Conservation (phyloP, 2,888 invertebrate species). For the Atherix ibis region DNA sequence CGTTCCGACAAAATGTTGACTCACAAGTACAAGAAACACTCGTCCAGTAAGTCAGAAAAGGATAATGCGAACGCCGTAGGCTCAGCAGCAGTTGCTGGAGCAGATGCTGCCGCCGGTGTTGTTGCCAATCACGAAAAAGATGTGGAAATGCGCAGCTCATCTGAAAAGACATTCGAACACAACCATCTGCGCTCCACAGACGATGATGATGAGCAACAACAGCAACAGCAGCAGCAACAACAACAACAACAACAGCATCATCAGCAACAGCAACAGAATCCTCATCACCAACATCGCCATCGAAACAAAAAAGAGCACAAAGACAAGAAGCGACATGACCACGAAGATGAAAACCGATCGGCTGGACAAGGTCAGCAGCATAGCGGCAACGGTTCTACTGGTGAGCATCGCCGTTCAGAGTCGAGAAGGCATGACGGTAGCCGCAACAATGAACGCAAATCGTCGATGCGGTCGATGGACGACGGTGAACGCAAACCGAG, state of each 20-base stretch:
- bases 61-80: neutral
- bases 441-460: conserved; percentile 19
- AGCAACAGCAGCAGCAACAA: conserved; percentile 21
- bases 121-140: conserved; percentile 6
- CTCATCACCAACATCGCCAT: conserved; percentile 21
- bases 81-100: too few relatives aligned
- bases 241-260: conserved; percentile 28
- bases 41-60: conserved; percentile 17
- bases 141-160: conserved; percentile 11
- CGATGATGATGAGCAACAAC: conserved; percentile 37
- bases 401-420: conserved; percentile 8
- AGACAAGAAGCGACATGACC: conserved; percentile 26
- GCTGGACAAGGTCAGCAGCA: too few relatives aligned
- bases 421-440: conserved; percentile 9
- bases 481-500: conserved; percentile 12
- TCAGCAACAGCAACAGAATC: conserved; percentile 27
- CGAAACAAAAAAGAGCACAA: conserved; percentile 28
- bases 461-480: neutral
- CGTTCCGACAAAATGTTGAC: conserved; percentile 13
- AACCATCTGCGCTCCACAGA: conserved; percentile 41
- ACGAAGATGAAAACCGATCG: conserved; percentile 10
- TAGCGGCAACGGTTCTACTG: too few relatives aligned
- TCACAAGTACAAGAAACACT: conserved; percentile 16
- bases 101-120: neutral
- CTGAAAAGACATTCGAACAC: conserved; percentile 41